phyloP scores from a whole-genome alignment of 2,797 vertebrate species.

The Pyrocephalus nanus region DNA sequence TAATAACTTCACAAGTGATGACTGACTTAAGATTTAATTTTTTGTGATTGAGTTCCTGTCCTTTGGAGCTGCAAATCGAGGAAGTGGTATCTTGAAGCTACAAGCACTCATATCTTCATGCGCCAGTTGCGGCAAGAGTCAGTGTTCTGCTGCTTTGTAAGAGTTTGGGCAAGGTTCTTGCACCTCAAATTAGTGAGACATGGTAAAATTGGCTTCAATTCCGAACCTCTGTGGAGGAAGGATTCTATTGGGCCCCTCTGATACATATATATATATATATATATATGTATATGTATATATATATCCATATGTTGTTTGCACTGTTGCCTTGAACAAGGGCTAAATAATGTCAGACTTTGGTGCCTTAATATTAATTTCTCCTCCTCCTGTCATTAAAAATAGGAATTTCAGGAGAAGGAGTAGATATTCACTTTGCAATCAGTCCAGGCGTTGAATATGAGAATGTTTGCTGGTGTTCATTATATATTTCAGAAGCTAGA shows the following conservation, averaged over 20 bases:
- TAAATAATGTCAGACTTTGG: neutral
- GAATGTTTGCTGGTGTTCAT: neutral
- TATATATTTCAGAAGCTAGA: neutral
- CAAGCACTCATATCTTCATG: rapidly evolving
- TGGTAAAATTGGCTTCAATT: neutral
- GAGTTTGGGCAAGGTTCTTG: neutral
- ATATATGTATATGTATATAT: too few species aligned
- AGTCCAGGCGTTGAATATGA: neutral
- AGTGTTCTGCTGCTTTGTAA: neutral
- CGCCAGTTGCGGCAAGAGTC: neutral
- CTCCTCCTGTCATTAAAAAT: neutral
- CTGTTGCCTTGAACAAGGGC: neutral
- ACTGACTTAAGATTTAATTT: neutral
- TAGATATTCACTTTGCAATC: neutral
- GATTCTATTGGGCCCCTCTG: neutral
- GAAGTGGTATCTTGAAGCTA: neutral
- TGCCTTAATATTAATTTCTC: neutral
- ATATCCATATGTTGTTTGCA: neutral
- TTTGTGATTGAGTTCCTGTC: neutral
- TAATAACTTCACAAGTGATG: neutral
- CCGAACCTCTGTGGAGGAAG: neutral
- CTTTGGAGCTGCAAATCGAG: neutral
- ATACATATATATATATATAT: too few species aligned
- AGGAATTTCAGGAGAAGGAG: neutral
- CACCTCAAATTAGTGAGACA: neutral